Evolutionary conservation across 2,797 vertebrate genomes (phyloP).

Genomic region (Pipistrellus pipistrellus): DNA sequence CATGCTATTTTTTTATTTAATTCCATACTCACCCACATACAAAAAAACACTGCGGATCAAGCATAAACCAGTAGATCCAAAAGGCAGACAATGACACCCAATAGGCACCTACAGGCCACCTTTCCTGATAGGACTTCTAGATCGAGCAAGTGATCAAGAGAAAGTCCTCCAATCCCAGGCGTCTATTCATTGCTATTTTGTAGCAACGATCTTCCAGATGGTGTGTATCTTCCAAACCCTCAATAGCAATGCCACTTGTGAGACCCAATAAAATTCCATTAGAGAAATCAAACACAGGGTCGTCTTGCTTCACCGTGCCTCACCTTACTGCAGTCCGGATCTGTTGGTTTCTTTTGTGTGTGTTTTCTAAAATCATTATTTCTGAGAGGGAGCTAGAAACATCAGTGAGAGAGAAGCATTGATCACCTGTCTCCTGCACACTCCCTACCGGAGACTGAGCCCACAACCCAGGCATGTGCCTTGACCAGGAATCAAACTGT

Average conservation of each 20-base stretch:
- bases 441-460: too few relatives aligned
- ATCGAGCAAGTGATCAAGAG: background rate
- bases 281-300: background rate
- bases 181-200: background rate
- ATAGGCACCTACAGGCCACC: too few relatives aligned
- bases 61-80: background rate
- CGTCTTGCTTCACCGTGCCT: background rate
- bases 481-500: too few relatives aligned
- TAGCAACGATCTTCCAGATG: background rate
- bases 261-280: background rate
- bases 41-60: background rate
- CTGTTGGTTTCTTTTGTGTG: background rate
- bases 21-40: background rate
- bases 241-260: background rate
- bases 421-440: too few relatives aligned
- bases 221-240: background rate
- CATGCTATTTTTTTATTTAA: constrained; percentile 8
- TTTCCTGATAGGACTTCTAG: background rate
- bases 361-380: too few relatives aligned
- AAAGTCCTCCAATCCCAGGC: background rate
- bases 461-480: too few relatives aligned
- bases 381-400: too few relatives aligned
- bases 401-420: too few relatives aligned
- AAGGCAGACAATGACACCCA: background rate
- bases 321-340: background rate